phyloP scores from a whole-genome alignment of 2,113 vertebrate species.

The Rhinopomastus cyanomelas region DNA sequence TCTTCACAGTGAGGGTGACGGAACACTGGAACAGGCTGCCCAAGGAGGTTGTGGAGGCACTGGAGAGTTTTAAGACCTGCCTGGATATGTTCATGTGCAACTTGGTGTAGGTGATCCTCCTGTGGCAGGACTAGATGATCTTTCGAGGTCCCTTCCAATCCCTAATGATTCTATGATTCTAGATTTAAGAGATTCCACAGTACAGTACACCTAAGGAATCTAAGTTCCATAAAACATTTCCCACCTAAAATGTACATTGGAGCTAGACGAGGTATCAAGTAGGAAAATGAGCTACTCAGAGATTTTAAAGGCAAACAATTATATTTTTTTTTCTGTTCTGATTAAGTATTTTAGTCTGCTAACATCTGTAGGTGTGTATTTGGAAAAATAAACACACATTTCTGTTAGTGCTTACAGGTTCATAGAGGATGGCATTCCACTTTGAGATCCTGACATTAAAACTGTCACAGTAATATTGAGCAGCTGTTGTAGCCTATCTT shows the following conservation, averaged over 20 bases:
- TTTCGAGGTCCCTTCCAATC: too few relatives aligned
- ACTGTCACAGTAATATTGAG: not conserved
- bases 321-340: not conserved
- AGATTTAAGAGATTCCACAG: not conserved
- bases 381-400: not conserved
- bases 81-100: too few relatives aligned
- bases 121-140: too few relatives aligned
- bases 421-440: not conserved
- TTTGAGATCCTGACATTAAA: not conserved
- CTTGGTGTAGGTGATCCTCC: too few relatives aligned
- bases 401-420: not conserved
- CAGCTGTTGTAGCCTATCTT: not conserved
- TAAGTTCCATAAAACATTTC: not conserved
- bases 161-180: too few relatives aligned
- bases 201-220: not conserved
- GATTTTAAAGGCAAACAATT: not conserved
- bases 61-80: too few relatives aligned
- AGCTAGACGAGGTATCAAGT: not conserved
- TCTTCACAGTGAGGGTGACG: too few relatives aligned
- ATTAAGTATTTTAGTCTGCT: not conserved
- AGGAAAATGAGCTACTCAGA: not conserved
- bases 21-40: too few relatives aligned
- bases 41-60: too few relatives aligned
- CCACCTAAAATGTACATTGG: not conserved
- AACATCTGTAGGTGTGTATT: accelerated